Base-by-base conservation (phyloP, 2,797 vertebrate genomes). In the Botia almorhae region DNA sequence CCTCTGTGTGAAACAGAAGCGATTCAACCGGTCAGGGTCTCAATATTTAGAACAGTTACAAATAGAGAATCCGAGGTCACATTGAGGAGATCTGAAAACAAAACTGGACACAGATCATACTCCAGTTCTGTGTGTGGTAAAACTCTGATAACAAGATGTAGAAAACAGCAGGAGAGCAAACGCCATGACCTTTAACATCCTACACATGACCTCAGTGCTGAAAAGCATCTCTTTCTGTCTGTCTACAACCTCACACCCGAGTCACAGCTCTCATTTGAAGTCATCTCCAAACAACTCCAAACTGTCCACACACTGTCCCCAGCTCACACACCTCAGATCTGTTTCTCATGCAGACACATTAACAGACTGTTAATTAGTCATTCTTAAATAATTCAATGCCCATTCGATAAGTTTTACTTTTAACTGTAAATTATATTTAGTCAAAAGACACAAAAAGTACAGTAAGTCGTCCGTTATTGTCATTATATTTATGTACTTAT, bases 101-200 rank as follows among this genome's bases (percentile, higher is more conserved):
- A 26, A 8, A 33, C 36, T 69, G 53, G 64, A 33, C 0, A 58
- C 69, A 60, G 69, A 21, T 21, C 67, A 69, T 48, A 60, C 75
- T 36, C 53, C 21, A 26, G 11, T 33, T 4, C 36, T 48, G 16
- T 7, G 10, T 46, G 21, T 29, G 16, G n/a, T 58, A 76, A 58
- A 36, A 68, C 48, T 53, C 29, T 39, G 11, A 61, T 17, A n/a
- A 60, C 21, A 21, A 0, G 39, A 26, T 55, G 36, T 23, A 56
- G 10, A 55, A 68, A 68, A 29, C 21, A 63, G 8, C 13, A 51
- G 55, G 23, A 61, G 56, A 51, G 67, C n/a, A 58, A 78, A 78
- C 26, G 36, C 43, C n/a, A 1, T 78, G 76, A 70, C 76, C 70
- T 78, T 78, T 78, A 61, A 69, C 76, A 78, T 63, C 76, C 68